Evolutionary conservation across 2,888 invertebrate genomes (phyloP).

Genomic region (Myopa tessellatipennis): DNA sequence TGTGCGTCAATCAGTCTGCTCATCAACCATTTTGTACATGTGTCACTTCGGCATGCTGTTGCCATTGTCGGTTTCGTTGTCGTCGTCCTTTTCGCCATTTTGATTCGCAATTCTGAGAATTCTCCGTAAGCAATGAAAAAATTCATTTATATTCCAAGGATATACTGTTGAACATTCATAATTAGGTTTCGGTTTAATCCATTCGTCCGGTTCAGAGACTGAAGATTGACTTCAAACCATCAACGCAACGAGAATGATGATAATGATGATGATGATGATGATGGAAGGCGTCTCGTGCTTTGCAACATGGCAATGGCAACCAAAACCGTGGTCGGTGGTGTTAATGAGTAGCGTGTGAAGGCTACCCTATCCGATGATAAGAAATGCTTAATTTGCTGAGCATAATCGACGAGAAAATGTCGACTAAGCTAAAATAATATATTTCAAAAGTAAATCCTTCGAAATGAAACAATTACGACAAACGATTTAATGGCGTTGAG

Average conservation of each 20-base stretch:
- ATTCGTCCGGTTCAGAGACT: constrained; percentile 29
- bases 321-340: constrained; percentile 33
- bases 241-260: too few relatives aligned
- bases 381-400: constrained; percentile 41
- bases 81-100: not conserved
- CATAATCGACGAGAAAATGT: constrained; percentile 54
- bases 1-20: too few relatives aligned
- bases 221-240: too few relatives aligned
- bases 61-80: not conserved
- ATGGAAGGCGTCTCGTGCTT: too few relatives aligned
- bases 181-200: constrained; percentile 63
- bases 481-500: constrained; percentile 35
- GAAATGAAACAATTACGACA: constrained; percentile 64
- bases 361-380: too few relatives aligned
- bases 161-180: constrained; percentile 66
- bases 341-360: too few relatives aligned
- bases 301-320: not conserved
- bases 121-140: constrained; percentile 13
- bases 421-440: constrained; percentile 52
- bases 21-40: too few relatives aligned
- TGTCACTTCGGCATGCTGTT: too few relatives aligned
- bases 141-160: constrained; percentile 64
- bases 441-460: constrained; percentile 64
- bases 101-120: not conserved
- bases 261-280: too few relatives aligned